Conservation (phyloP, 2,888 invertebrate species). For the Polyommatus iphigenia region DNA sequence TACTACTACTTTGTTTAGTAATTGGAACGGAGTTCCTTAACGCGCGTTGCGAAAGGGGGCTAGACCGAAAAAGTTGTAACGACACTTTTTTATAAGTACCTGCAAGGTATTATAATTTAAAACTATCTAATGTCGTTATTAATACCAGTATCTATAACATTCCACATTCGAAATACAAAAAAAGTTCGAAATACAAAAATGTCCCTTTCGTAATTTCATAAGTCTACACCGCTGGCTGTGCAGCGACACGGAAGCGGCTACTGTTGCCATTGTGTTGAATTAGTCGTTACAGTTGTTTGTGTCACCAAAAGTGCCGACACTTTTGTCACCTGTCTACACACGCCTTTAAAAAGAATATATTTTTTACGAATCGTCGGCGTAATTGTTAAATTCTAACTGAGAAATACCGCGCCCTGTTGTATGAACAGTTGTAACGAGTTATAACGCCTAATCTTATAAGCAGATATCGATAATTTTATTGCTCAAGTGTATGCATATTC, state of each 20-base stretch:
- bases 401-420: not conserved
- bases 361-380: constrained; percentile 19
- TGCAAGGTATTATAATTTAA: no score
- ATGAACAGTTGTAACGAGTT: not conserved
- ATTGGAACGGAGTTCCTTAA: no score
- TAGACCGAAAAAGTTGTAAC: no score
- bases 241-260: constrained; percentile 71
- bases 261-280: constrained; percentile 67
- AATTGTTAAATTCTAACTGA: not conserved
- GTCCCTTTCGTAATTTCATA: not conserved
- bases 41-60: no score
- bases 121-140: no score
- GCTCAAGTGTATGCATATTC: not conserved
- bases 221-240: constrained; percentile 39
- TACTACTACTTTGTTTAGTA: no score
- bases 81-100: no score
- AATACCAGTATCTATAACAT: no score
- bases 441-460: not conserved
- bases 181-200: not conserved
- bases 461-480: not conserved
- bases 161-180: no score
- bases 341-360: constrained; percentile 35
- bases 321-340: constrained; percentile 61
- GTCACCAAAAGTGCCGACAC: constrained; percentile 55
- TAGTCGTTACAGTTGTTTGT: constrained; percentile 65